phyloP scores from a whole-genome alignment of 2,797 vertebrate genomes.

The Arrhamphus sclerolepis region DNA sequence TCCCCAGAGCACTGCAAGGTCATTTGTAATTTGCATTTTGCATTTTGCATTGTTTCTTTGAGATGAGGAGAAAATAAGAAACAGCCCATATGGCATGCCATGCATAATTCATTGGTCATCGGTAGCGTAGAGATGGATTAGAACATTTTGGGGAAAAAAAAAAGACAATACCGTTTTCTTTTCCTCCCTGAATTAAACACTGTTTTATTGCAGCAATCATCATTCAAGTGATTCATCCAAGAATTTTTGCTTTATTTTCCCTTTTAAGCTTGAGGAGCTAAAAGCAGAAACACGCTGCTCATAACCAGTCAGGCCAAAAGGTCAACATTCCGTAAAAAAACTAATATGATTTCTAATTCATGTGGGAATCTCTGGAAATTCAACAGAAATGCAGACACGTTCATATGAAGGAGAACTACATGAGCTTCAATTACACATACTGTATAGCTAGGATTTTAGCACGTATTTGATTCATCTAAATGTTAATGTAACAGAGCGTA shows the following conservation, averaged over 20 bases:
- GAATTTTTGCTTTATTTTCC: background rate
- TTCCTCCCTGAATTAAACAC: background rate
- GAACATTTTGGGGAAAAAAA: background rate
- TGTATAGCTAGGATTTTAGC: no score
- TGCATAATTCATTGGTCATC: conserved; percentile 42
- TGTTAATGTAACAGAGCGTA: no score
- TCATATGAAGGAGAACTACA: background rate
- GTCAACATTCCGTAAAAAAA: no score
- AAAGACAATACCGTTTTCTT: background rate
- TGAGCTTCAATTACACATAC: no score
- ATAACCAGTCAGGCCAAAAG: background rate
- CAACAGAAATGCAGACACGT: background rate
- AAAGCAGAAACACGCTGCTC: background rate
- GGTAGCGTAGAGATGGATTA: background rate
- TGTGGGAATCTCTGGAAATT: no score
- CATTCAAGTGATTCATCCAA: background rate
- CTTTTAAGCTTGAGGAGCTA: background rate
- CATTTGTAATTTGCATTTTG: conserved; percentile 45
- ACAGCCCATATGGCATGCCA: conserved; percentile 16
- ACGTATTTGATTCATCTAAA: no score
- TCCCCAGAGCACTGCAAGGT: conserved; percentile 28
- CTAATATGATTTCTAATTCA: no score
- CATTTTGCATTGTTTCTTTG: conserved; percentile 32
- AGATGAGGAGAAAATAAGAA: conserved; percentile 1
- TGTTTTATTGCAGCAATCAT: background rate